Percentiles rank a stretch among this genome's conserved stretches.
These are phyloP conservation scores for Porites evermanni DNA, from an alignment of 92 coral and sea anemone genomes.

Conservation along the genomic window DNA sequence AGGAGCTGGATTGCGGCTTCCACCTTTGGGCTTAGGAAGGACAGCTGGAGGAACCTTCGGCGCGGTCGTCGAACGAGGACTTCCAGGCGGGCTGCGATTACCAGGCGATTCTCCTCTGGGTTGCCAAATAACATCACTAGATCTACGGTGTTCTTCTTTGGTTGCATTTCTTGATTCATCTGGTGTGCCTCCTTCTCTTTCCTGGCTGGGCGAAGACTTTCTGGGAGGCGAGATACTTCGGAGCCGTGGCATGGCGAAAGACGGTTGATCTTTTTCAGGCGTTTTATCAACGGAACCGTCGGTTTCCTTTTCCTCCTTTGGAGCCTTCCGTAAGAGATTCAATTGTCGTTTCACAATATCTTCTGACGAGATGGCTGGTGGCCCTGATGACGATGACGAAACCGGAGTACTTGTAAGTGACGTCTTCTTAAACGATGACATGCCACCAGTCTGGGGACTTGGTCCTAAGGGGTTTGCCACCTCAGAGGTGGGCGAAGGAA, in stretches of 20 bases:
- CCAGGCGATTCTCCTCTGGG: conserved; percentile 55
- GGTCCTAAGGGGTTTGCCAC: conserved; percentile 61
- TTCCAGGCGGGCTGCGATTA: conserved; percentile 55
- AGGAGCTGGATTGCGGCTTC: conserved; percentile 64
- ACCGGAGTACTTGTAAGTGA: neutral
- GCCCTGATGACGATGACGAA: conserved; percentile 4
- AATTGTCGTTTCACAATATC: conserved; percentile 78
- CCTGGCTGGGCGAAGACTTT: conserved; percentile 29
- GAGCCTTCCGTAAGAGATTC: conserved; percentile 47
- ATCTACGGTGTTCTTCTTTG: conserved; percentile 39
- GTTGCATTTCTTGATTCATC: conserved; percentile 10
- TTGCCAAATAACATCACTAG: conserved; percentile 74
- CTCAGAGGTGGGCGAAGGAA: conserved; percentile 58
- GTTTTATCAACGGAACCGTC: conserved; percentile 58
- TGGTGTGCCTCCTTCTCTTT: conserved; percentile 42
- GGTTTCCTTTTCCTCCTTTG: conserved; percentile 19
- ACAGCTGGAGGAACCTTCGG: conserved; percentile 86
- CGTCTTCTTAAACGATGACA: conserved; percentile 68
- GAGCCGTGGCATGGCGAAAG: conserved; percentile 60
- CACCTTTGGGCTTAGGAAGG: conserved; percentile 80
- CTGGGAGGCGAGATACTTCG: conserved; percentile 62
- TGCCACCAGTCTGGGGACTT: conserved; percentile 44
- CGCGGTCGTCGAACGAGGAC: conserved; percentile 60
- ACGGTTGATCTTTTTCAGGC: conserved; percentile 50
- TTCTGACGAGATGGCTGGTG: conserved; percentile 78